phyloP scores from a whole-genome alignment of 2,888 invertebrate genomes.

The Priocnemis perturbator region DNA sequence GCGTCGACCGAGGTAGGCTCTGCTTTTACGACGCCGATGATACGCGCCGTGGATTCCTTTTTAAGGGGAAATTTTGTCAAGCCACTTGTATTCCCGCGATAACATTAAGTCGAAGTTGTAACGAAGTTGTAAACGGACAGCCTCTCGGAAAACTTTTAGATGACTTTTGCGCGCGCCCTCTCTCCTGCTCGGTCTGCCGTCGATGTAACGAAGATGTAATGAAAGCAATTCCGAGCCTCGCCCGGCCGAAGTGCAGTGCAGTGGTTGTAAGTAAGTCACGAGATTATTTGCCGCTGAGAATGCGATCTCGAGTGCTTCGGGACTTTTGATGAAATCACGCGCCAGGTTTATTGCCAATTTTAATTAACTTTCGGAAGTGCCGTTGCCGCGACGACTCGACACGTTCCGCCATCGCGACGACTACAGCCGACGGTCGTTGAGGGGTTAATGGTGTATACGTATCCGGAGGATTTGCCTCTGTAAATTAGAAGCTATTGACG shows the following conservation, averaged over 20 bases:
- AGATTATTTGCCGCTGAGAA: conserved; percentile 45
- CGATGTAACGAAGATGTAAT: conserved; percentile 36
- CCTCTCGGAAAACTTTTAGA: conserved; percentile 44
- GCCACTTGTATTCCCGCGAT: background rate
- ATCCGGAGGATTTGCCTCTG: too few relatives aligned
- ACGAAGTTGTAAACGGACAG: conserved; percentile 53
- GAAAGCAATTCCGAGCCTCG: conserved; percentile 48
- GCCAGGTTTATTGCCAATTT: too few relatives aligned
- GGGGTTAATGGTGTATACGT: too few relatives aligned
- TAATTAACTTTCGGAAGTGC: too few relatives aligned
- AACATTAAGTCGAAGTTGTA: conserved; percentile 39
- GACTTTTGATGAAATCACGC: too few relatives aligned
- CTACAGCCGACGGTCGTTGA: too few relatives aligned
- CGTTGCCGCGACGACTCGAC: too few relatives aligned
- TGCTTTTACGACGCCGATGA: background rate
- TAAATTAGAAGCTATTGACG: too few relatives aligned
- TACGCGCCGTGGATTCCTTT: conserved; percentile 1
- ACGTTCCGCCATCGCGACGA: too few relatives aligned
- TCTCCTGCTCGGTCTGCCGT: background rate
- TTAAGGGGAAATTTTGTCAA: background rate
- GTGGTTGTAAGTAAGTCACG: conserved; percentile 34
- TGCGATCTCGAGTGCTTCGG: conserved; percentile 7
- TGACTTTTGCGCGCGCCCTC: conserved; percentile 29
- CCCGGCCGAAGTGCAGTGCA: conserved; percentile 18
- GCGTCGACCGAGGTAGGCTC: too few relatives aligned